Conservation (phyloP, 1,140 invertebrate genomes). For the Zaprionus nigranus region DNA sequence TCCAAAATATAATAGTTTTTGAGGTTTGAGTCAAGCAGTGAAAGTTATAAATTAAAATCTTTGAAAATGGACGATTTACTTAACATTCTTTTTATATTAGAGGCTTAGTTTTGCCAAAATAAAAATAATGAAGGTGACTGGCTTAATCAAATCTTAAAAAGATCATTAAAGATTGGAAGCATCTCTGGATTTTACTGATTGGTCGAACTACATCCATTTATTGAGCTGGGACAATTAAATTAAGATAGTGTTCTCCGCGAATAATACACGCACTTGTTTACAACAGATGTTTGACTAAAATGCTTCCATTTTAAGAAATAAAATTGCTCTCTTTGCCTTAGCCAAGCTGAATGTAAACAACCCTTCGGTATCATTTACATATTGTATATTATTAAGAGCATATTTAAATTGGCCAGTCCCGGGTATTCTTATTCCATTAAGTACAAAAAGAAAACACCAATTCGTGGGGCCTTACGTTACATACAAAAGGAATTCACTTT, state of each 20-base stretch:
- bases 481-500: slow-evolving; percentile 79
- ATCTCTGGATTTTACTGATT: background rate
- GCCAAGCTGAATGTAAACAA: background rate
- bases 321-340: background rate
- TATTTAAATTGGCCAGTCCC: background rate
- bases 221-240: background rate
- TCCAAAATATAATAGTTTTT: background rate
- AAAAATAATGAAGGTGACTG: background rate
- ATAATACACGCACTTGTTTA: background rate
- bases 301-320: background rate
- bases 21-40: background rate
- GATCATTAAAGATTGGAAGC: background rate
- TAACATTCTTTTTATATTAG: background rate
- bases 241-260: too few relatives aligned
- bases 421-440: slow-evolving; percentile 16
- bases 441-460: slow-evolving; percentile 53
- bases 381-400: background rate
- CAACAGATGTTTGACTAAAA: background rate
- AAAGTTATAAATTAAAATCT: background rate
- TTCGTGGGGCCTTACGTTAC: slow-evolving; percentile 52
- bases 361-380: background rate
- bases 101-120: background rate
- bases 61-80: background rate
- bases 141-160: background rate
- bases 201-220: background rate